phyloP scores from a whole-genome alignment of 2,113 vertebrate species.

The Antechinus stuartii region DNA sequence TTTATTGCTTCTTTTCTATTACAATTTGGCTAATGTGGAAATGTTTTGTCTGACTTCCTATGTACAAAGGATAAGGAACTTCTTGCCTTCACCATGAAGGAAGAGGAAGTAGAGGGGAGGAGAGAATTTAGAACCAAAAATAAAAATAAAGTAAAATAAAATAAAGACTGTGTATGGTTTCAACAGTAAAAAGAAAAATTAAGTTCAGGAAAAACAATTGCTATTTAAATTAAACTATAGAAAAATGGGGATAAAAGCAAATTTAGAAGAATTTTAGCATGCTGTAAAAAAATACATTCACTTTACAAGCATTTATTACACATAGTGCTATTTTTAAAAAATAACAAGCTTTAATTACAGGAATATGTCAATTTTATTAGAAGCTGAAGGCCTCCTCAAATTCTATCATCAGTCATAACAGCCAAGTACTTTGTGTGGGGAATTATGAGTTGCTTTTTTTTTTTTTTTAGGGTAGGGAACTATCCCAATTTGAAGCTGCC shows the following conservation, averaged over 20 bases:
- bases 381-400: not conserved
- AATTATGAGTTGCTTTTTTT: not conserved
- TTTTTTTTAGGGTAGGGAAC: not conserved
- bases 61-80: not conserved
- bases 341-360: not conserved
- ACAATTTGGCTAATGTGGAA: not conserved
- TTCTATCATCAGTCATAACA: not conserved
- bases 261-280: not conserved
- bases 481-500: not conserved
- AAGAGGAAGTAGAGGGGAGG: not conserved
- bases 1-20: not conserved
- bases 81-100: not conserved
- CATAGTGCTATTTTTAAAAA: not conserved
- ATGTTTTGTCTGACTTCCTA: not conserved
- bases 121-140: not conserved
- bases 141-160: not conserved
- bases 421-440: not conserved
- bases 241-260: not conserved
- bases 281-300: not conserved
- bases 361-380: not conserved
- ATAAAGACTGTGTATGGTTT: not conserved
- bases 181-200: not conserved
- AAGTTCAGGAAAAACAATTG: not conserved
- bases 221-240: not conserved
- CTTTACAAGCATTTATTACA: not conserved